Base-by-base conservation (phyloP, 2,888 invertebrate genomes). In the Troides aeacus region DNA sequence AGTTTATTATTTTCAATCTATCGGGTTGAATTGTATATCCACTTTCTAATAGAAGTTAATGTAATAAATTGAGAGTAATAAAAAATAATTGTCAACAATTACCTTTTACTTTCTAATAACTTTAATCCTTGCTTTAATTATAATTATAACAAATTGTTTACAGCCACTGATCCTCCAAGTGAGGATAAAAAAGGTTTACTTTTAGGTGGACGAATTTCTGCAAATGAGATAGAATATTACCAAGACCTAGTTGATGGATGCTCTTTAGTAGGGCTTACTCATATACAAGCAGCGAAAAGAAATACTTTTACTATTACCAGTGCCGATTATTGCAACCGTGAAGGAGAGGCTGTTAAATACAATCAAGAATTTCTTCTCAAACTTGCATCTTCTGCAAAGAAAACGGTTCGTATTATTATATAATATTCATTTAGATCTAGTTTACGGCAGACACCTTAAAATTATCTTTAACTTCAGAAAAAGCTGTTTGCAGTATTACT, bases 301-400 rank as follows among this genome's bases (percentile, higher is more conserved):
- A 83, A 76, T 70, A 81, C 89, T 1, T 92, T 91, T 72, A 78
- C 88, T 5, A 82, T 92, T 62, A 84, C 87, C 7, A 92, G 90
- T 68, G 85, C 88, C 36, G 92, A 92, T 72, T 90, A 91, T 74
- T 91, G 91, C 72, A 78, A 90, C 56, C 79, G 91, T 18, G 83
- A 85, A 17, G 84, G 84, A 3, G 92, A 92, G 77, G 66, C 73
- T 2, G 76, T 92, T 42, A 92, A 91, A 74, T 92, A 85, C 73
- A 87, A 91, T 70, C 92, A 92, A 74, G 91, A 92, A 73, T 92
- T 92, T 73, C 80, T 92, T 59, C 77, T 92, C 3, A 84, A 86
- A 18, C 75, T 91, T 1, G 82, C 86, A 4, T 86, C 87, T 18
- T 90, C 91, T 30, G 70, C 85, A 18, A 78, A 76, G 7, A 87